A percentile compares a stretch with the other conserved stretches of the same genome.
Conservation (phyloP, 2,888 invertebrate genomes). For the Nymphalis polychloros region DNA sequence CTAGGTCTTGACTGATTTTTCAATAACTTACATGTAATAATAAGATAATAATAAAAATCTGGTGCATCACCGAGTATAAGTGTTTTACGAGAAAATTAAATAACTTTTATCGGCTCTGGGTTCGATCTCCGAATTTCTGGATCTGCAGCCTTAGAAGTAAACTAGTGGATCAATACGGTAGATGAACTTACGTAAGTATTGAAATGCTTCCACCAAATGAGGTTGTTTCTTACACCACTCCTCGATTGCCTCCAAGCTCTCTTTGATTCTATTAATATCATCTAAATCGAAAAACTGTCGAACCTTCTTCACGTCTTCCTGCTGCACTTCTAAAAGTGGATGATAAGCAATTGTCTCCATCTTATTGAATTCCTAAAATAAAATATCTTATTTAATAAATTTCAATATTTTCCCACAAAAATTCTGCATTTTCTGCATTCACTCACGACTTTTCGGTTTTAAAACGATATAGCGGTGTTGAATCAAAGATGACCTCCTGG, state of each 20-base stretch:
- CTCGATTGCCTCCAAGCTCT: conserved; percentile 1
- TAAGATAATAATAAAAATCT: too few relatives aligned
- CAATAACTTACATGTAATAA: too few relatives aligned
- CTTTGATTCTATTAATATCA: conserved; percentile 2
- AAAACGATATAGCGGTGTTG: too few relatives aligned
- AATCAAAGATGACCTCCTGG: too few relatives aligned
- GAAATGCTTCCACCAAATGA: conserved; percentile 15
- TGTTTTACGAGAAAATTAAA: too few relatives aligned
- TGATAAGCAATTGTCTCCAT: conserved; percentile 6
- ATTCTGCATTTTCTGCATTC: too few relatives aligned
- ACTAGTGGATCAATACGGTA: background rate
- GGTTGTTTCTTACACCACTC: conserved; percentile 16
- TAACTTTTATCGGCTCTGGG: too few relatives aligned
- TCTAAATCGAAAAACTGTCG: conserved; percentile 6
- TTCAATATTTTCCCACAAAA: background rate
- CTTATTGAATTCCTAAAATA: background rate
- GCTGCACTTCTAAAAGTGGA: conserved; percentile 7
- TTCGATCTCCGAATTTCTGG: too few relatives aligned
- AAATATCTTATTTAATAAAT: background rate
- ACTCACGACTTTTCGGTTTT: background rate
- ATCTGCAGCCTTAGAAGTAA: too few relatives aligned
- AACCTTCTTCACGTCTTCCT: conserved; percentile 1
- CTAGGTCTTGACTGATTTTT: too few relatives aligned
- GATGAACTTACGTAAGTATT: conserved; percentile 15
- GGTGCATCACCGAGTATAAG: too few relatives aligned